Evolutionary conservation across 1,140 invertebrate genomes (phyloP), one percentile per base, ranked within the genome.

Genomic region (Drosophila subobscura): DNA sequence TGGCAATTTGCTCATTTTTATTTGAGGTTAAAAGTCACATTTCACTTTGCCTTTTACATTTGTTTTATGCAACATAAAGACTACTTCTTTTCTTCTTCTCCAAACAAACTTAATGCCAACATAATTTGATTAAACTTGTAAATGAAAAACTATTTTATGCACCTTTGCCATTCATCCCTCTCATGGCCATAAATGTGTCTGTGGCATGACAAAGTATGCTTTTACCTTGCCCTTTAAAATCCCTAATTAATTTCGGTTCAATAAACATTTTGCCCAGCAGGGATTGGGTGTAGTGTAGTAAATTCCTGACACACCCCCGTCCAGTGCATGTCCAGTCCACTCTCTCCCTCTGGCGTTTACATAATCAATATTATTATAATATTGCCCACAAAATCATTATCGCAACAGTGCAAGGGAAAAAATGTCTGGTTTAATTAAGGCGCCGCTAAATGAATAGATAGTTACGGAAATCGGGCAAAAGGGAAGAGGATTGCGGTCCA

Each of bases 281-380:
- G 49, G 61, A 27, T 37, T 53, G 23, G 54, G 16, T 20, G 16
- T 20, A 20, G 16, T 40, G 20, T 20, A 44, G 33, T 45, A 52
- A 53, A 29, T 33, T 33, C 6, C 22, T 14, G 37, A 10, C 71
- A 12, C 33, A 37, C 33, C 33, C 27, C 33, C 33, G 12, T 20
- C 16, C 16, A 20, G 16, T 20, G n/a, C n/a, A n/a, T n/a, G 33
- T 4, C 33, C 10, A 4, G 33, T 37, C 22, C 33, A n/a, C 50
- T 29, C 61, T 20, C 16, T 5, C 57, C 27, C 37, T 40, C 12
- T 23, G 57, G 33, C 58, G 47, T 37, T 63, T 27, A 22, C 14
- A 54, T 57, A 78, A 78, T 78, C 60, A 74, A 79, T 79, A 73
- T 54, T 61, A 67, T 79, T 54, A 54, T 55, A 79, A 78, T 65